Conservation (phyloP, 2,797 vertebrate genomes). For the Benthosema pterotum region DNA sequence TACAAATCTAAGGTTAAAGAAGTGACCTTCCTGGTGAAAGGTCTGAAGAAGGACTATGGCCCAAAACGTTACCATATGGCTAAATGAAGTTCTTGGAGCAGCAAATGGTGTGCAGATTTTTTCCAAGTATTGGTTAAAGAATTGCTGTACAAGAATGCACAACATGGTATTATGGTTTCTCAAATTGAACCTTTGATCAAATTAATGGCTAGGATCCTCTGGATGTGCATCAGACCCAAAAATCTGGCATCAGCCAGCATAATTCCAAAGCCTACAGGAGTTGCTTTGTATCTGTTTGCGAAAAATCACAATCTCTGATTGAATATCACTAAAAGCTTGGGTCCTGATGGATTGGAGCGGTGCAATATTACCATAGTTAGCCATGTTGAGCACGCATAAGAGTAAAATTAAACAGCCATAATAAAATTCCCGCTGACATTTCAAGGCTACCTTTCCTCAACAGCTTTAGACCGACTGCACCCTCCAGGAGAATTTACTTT, state of each 20-base stretch:
- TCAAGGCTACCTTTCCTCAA: slow-evolving; percentile 45
- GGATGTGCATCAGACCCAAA: too few species aligned
- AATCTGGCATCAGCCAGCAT: not conserved
- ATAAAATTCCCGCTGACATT: slow-evolving; percentile 54
- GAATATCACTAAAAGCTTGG: slow-evolving; percentile 30
- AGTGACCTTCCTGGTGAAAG: too few species aligned
- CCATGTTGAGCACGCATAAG: slow-evolving; percentile 40
- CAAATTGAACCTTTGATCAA: too few species aligned
- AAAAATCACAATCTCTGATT: slow-evolving; percentile 30
- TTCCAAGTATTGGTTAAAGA: too few species aligned
- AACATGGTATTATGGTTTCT: too few species aligned
- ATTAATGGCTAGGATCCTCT: too few species aligned
- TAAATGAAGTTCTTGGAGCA: too few species aligned
- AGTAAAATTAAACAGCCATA: slow-evolving; percentile 57
- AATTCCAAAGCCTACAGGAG: slow-evolving; percentile 19
- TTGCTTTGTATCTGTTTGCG: slow-evolving; percentile 1
- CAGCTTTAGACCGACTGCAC: slow-evolving; percentile 38
- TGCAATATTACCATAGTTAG: slow-evolving; percentile 48
- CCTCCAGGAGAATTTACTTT: slow-evolving; percentile 29
- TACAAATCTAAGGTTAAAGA: too few species aligned
- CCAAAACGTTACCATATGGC: too few species aligned
- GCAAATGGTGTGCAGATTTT: too few species aligned
- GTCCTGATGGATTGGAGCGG: slow-evolving; percentile 50
- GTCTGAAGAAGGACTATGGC: too few species aligned
- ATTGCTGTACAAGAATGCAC: too few species aligned